Evolutionary conservation across 2,888 invertebrate genomes (phyloP).

Genomic region (Ormyrus labotus): DNA sequence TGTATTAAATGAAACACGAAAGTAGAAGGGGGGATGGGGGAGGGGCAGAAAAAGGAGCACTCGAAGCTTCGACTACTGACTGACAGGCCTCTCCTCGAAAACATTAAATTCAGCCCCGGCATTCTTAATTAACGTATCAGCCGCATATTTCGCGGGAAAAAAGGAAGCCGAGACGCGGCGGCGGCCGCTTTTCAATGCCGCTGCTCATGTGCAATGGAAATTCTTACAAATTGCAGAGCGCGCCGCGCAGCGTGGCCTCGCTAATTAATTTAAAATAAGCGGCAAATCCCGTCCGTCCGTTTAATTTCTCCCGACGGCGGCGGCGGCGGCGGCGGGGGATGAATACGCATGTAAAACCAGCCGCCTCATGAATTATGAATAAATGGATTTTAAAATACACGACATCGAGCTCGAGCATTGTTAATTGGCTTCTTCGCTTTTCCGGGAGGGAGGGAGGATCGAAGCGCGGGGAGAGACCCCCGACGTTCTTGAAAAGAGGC

Average conservation of each 20-base stretch:
- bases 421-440: too few species aligned
- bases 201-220: slow-evolving; percentile 40
- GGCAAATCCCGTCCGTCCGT: slow-evolving; percentile 49
- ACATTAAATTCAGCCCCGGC: slow-evolving; percentile 5
- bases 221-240: slow-evolving; percentile 45
- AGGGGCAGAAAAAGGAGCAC: not conserved
- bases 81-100: not conserved
- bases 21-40: too few species aligned
- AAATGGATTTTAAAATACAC: slow-evolving; percentile 72
- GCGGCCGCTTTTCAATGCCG: slow-evolving; percentile 28
- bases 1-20: too few species aligned
- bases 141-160: slow-evolving; percentile 51
- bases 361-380: slow-evolving; percentile 73
- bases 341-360: slow-evolving; percentile 46
- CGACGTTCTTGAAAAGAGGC: too few species aligned
- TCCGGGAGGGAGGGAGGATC: too few species aligned
- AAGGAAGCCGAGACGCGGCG: not conserved
- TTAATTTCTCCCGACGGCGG: slow-evolving; percentile 22
- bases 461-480: too few species aligned
- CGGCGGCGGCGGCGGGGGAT: not conserved
- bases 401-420: slow-evolving; percentile 53
- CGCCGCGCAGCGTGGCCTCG: not conserved
- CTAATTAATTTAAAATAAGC: slow-evolving; percentile 54
- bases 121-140: slow-evolving; percentile 45
- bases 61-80: not conserved